Base-by-base conservation (phyloP, 2,113 vertebrate species). In the Larimichthys polyactis region DNA sequence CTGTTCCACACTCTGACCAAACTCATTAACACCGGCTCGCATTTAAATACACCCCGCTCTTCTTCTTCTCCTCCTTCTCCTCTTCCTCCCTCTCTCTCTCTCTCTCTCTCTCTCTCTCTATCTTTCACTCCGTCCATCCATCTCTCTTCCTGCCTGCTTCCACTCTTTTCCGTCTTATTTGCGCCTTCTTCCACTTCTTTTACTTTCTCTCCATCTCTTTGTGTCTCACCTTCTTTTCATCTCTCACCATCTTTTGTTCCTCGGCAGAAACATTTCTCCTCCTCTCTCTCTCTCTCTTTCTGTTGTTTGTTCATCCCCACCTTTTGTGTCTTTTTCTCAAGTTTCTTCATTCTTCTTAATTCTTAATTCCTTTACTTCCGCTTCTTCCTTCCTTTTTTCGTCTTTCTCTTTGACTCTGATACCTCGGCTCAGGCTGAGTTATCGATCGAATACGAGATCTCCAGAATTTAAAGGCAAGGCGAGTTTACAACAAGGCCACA, bases 1-100 rank as follows among this genome's bases (percentile, higher is more conserved):
- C 97, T 97, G 98, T 99, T 99, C 97, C 97, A 97, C 96, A 97
- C 96, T 97, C 97, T 99, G 97, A 97, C 96, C 97, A 98, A 98
- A 99, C 97, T 98, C 97, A 98, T 99, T 98, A 98, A 97, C 97
- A 97, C 96, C 95, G 94, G 95, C 96, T 97, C 95, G 95, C 96
- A 97, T 97, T 97, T 97, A 97, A 97, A 98, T 94, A 97, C 96
- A 96, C 96, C 95, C 96, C 6, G 11, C 87, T 81, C 78, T 17
- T 78, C 89, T 55, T 76, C 87, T 22, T 65, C 73, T n/a, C 14
- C 60, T 66, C 10, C 29, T 68, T 20, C 3, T 60, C 40, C 43
- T 76, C 36, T 44, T 27, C 27, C 40, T 43, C 27, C 12, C 27
- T 22, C 36, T 40, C 36, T 40, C 7, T 40, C 36, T 40, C 9